A percentile compares a stretch with the other conserved stretches of the same genome.
Evolutionary conservation across 2,797 vertebrate genomes (phyloP).

Genomic region (Labroides dimidiatus): DNA sequence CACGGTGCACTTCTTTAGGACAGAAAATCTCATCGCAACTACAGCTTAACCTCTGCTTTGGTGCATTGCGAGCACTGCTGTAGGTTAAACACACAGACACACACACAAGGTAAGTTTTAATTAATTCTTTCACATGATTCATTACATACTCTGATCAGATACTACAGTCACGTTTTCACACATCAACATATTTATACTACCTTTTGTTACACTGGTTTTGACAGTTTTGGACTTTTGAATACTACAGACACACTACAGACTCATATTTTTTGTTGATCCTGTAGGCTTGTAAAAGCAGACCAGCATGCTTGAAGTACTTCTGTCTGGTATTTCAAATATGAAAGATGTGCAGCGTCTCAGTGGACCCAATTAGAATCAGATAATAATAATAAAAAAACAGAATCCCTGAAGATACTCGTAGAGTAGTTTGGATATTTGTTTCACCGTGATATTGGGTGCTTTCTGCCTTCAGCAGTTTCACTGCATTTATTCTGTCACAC

Average conservation of each 20-base stretch:
- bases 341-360: constrained; percentile 55
- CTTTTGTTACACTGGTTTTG: constrained; percentile 35
- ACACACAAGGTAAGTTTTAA: background rate
- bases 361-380: constrained; percentile 79
- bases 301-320: constrained; percentile 45
- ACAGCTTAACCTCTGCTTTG: background rate
- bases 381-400: constrained; percentile 54
- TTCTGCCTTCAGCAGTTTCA: constrained; percentile 34
- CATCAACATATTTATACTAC: background rate
- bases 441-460: constrained; percentile 36
- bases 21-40: background rate
- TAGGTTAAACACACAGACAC: no score
- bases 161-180: constrained; percentile 2
- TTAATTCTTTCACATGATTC: background rate
- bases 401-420: constrained; percentile 58
- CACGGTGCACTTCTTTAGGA: background rate
- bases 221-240: constrained; percentile 24
- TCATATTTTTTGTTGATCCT: constrained; percentile 54
- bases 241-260: constrained; percentile 3
- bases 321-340: constrained; percentile 48
- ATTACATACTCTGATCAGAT: constrained; percentile 16
- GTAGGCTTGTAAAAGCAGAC: constrained; percentile 46
- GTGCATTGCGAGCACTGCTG: background rate
- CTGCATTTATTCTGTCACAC: constrained; percentile 32
- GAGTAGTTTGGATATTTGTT: constrained; percentile 53